Base-by-base conservation (phyloP, 2,113 vertebrate species). In the Diphyllodes magnificus region DNA sequence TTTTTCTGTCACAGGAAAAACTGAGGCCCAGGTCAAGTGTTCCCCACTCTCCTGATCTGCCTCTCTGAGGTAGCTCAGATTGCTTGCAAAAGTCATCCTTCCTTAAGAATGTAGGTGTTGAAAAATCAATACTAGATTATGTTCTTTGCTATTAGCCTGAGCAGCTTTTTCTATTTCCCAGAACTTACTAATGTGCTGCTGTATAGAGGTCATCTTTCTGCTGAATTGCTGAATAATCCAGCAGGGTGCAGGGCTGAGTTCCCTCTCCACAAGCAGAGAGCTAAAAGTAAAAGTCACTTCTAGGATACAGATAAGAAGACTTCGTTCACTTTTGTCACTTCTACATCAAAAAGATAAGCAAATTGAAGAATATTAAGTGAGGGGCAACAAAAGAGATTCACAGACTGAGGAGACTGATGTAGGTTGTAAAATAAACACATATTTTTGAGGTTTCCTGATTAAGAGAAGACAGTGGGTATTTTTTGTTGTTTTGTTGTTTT, bases 71-170 rank as follows among this genome's bases (percentile, higher is more conserved):
- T 69, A 80, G 53, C 57, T 85, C 94, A 80, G 61, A 72, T 79
- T 76, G 50, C 73, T 82, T 82, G 33, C 86, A 82, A 15, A 93
- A 89, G 78, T 92, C 60, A 84, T 83, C 56, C 40, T 91, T 92
- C 42, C 68, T 90, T 96, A 54, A 92, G 83, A 75, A 85, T 69
- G 66, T 72, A 95, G 78, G 81, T 72, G 73, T 85, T 88, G 78
- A 37, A 61, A 82, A 81, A 95, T 95, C 87, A 66, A 92, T 92
- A 91, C 60, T 22, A 91, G 81, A 85, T 95, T 73, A 92, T 88
- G 88, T 95, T 96, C 80, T 94, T 95, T 65, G 66, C 75, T 92
- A 63, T 91, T 94, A 91, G 78, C 66, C 70, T 85, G 57, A 90
- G 78, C 33, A 65, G 91, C 63, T 59, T 90, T 93, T 93, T 79